phyloP scores from a whole-genome alignment of 2,113 vertebrate genomes.

The Nymphicus hollandicus region DNA sequence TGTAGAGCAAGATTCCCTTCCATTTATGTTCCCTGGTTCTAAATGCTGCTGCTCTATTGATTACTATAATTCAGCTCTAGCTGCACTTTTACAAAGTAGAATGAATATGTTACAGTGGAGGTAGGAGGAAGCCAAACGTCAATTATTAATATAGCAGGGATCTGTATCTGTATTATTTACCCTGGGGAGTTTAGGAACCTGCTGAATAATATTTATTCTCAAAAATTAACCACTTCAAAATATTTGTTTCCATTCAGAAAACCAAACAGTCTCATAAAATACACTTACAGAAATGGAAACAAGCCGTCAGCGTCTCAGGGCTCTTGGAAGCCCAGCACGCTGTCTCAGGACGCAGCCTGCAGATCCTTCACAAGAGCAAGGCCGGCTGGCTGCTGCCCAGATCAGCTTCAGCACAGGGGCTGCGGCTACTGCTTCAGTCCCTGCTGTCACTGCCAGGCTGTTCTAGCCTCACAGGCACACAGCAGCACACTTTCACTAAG shows the following conservation, averaged over 20 bases:
- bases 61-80: slow-evolving; percentile 74
- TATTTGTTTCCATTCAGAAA: slow-evolving; percentile 58
- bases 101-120: slow-evolving; percentile 59
- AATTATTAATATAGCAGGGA: slow-evolving; percentile 67
- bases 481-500: background rate
- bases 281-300: background rate
- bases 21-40: slow-evolving; percentile 48
- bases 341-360: background rate
- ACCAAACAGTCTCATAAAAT: background rate
- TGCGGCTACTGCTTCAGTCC: background rate
- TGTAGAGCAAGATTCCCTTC: background rate
- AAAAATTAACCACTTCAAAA: slow-evolving; percentile 56
- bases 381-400: background rate
- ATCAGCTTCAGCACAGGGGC: background rate
- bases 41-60: slow-evolving; percentile 72
- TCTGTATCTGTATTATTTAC: slow-evolving; percentile 57
- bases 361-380: background rate
- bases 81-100: slow-evolving; percentile 68
- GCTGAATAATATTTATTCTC: slow-evolving; percentile 36
- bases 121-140: slow-evolving; percentile 55
- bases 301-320: background rate
- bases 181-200: slow-evolving; percentile 30
- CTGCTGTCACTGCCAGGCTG: background rate
- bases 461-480: background rate
- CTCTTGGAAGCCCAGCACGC: background rate